Base-by-base conservation (phyloP, 2,113 vertebrate species). In the Leptosomus discolor region DNA sequence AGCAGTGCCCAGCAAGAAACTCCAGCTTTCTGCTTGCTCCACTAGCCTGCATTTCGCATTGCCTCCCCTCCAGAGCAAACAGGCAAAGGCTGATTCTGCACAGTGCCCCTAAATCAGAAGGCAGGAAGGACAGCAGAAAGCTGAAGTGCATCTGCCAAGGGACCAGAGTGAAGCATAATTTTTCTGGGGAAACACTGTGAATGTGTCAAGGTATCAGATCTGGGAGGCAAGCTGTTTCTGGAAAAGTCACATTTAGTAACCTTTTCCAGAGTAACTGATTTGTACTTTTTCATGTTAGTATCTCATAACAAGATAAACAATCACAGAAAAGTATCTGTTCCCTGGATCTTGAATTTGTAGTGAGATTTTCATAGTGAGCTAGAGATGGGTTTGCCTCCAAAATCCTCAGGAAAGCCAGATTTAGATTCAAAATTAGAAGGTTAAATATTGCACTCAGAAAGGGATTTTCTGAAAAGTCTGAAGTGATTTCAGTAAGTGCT, bases 391-490 rank as follows among this genome's bases (percentile, higher is more conserved):
- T 94, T 88, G 46, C 60, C 80, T 78, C 51, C 15, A 71, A 92
- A 97, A 88, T 51, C 85, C 79, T 81, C 19, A 51, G 78, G 71
- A 96, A 93, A 97, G 77, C 26, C 88, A 92, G 73, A 88, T 46
- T 90, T 64, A 88, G 75, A 77, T 8, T 88, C 50, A 74, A 76
- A 95, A 69, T 82, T 83, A 88, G 26, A 89, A 57, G 45, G 48
- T 36, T 83, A 43, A 65, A 50, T 46, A 64, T 24, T 81, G 61
- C 89, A 82, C 61, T 94, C 43, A 81, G 75, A 70, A 45, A 81
- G 43, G 58, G 95, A 83, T 89, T 92, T 96, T 74, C 80, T 91
- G 68, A 46, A 12, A 79, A 90, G 45, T 45, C 74, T 83, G 50
- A 76, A 76, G 46, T 29, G 11, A 41, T 73, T 82, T 68, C 73